Conservation (phyloP, 2,113 vertebrate species). For the Chelonoidis abingdonii region DNA sequence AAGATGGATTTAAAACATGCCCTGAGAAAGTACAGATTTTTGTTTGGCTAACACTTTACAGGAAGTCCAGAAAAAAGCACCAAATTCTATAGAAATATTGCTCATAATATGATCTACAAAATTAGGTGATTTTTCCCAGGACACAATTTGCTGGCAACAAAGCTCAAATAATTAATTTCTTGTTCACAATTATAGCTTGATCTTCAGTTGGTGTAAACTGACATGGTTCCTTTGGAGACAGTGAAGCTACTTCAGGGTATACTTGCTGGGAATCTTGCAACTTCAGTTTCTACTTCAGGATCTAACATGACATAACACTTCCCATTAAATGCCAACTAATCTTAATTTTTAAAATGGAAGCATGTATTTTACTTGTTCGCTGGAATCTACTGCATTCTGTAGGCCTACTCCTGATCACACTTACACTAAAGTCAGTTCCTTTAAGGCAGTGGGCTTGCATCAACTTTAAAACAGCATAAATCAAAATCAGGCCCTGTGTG, state of each 20-base stretch:
- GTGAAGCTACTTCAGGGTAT: neutral
- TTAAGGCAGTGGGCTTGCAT: neutral
- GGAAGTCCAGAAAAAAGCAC: neutral
- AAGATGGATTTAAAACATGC: neutral
- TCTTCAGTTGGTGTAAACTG: neutral
- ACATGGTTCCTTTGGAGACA: fast-evolving
- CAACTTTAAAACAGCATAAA: neutral
- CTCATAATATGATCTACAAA: neutral
- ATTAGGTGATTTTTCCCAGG: neutral
- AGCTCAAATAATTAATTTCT: neutral
- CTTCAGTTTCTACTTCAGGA: neutral
- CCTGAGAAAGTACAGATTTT: neutral
- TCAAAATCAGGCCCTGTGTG: neutral
- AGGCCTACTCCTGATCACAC: neutral
- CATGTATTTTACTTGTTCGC: neutral
- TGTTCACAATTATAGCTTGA: neutral
- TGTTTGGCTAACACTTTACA: neutral
- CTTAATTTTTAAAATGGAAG: neutral
- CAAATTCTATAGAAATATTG: neutral
- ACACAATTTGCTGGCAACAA: neutral
- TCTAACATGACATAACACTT: neutral
- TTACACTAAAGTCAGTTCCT: neutral
- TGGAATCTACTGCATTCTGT: neutral
- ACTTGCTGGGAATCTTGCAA: neutral
- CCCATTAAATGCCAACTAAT: neutral